These are phyloP conservation scores for Varroa destructor DNA, from an alignment of 1,140 invertebrate genomes.

Conservation along the genomic window DNA sequence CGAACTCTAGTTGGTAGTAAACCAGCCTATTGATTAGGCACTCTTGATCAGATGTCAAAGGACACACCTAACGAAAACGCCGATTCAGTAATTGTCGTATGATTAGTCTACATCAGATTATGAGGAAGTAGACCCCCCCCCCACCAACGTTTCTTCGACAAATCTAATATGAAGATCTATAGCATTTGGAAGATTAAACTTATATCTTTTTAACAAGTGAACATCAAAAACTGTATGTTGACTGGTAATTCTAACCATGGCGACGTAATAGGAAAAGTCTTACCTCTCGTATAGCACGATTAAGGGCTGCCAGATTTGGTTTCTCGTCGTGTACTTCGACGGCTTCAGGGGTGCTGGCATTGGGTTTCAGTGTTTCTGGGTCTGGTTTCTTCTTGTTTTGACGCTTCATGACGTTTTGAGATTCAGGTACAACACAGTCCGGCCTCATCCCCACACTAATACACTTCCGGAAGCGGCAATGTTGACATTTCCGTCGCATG, in stretches of 20 bases:
- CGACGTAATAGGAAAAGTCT: neutral
- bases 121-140: conserved; percentile 7
- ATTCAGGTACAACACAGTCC: conserved; percentile 93
- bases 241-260: no score
- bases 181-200: no score
- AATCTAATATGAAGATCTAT: no score
- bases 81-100: conserved; percentile 37
- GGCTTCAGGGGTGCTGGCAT: conserved; percentile 22
- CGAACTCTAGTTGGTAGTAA: conserved; percentile 89
- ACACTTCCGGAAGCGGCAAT: conserved; percentile 92
- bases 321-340: conserved; percentile 10
- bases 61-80: conserved; percentile 40
- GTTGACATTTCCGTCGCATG: conserved; percentile 95
- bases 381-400: conserved; percentile 75
- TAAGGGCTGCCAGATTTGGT: conserved; percentile 9
- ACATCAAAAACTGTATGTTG: no score
- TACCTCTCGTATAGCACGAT: conserved; percentile 9
- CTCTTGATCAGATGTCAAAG: conserved; percentile 64
- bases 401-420: conserved; percentile 84
- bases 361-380: conserved; percentile 49
- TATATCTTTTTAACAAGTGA: no score
- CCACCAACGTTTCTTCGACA: no score
- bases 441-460: conserved; percentile 92
- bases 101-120: neutral
- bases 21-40: conserved; percentile 87